Evolutionary conservation across 2,113 vertebrate genomes (phyloP).

Genomic region (Apteryx mantelli): DNA sequence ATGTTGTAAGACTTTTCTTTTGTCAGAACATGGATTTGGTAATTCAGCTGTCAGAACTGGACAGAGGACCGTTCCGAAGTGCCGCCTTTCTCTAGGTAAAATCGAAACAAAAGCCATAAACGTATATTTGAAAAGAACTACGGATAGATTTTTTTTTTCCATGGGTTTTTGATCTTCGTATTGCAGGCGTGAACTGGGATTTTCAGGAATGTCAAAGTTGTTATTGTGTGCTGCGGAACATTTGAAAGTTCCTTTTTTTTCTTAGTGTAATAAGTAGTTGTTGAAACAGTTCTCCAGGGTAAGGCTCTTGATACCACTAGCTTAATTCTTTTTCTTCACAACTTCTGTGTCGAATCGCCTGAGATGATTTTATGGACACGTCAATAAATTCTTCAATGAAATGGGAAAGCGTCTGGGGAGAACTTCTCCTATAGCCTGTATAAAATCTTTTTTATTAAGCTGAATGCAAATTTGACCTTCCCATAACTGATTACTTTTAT

Average conservation of each 20-base stretch:
- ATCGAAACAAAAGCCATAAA: not conserved
- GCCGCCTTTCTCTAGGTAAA: not conserved
- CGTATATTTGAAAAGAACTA: not conserved
- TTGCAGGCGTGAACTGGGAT: not conserved
- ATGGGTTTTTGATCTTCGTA: not conserved
- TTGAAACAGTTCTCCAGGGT: not conserved
- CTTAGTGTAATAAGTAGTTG: not conserved
- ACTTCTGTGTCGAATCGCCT: not conserved
- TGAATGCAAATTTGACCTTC: conserved; percentile 1
- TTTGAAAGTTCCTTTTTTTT: not conserved
- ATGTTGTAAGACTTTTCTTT: not conserved
- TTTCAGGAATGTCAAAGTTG: not conserved
- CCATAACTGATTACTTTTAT: not conserved
- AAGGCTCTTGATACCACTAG: not conserved
- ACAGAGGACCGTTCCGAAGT: not conserved
- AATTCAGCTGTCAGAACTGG: not conserved
- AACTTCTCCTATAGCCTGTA: not conserved
- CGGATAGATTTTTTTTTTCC: not conserved
- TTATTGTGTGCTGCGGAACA: not conserved
- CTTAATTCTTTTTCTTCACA: not conserved
- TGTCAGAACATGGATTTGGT: not conserved
- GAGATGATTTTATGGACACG: not conserved
- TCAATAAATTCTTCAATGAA: not conserved
- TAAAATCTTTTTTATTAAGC: not conserved
- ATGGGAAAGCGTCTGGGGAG: not conserved